phyloP scores from a whole-genome alignment of 2,888 invertebrate genomes.

The Scaeva pyrastri region DNA sequence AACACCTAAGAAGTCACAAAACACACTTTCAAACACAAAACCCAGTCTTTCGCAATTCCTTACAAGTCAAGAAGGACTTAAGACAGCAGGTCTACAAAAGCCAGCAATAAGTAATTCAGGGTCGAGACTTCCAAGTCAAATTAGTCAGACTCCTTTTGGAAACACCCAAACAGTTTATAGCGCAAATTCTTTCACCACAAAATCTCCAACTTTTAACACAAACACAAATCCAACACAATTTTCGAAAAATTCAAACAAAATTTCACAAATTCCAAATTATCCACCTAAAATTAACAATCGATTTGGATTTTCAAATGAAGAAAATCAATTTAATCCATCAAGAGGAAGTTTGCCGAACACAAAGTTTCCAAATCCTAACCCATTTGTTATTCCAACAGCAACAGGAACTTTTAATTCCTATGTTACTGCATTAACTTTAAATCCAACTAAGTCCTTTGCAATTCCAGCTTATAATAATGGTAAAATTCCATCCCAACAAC shows the following conservation, averaged over 20 bases:
- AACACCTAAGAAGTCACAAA: not conserved
- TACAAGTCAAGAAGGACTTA: not conserved
- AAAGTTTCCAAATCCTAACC: not conserved
- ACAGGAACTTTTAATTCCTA: not conserved
- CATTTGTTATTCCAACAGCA: not conserved
- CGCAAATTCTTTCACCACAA: not conserved
- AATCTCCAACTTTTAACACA: not conserved
- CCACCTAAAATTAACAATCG: not conserved
- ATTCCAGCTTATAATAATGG: slow-evolving; percentile 2
- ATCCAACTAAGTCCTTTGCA: not conserved
- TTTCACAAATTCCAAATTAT: not conserved
- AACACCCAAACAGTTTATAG: not conserved
- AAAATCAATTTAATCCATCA: not conserved
- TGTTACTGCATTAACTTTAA: not conserved
- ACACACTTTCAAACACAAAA: not conserved
- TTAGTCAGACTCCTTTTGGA: too few species aligned
- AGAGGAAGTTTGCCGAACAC: not conserved
- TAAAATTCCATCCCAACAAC: not conserved
- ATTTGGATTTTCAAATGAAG: slow-evolving; percentile 5
- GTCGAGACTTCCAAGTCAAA: not conserved
- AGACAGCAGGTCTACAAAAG: not conserved
- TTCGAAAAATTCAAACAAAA: not conserved
- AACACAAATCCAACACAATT: slow-evolving; percentile 9
- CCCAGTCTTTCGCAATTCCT: not conserved
- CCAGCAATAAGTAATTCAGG: not conserved